Percentiles rank a stretch among this genome's conserved stretches.
Conservation (phyloP, 2,797 vertebrate genomes). For the Crenichthys baileyi region DNA sequence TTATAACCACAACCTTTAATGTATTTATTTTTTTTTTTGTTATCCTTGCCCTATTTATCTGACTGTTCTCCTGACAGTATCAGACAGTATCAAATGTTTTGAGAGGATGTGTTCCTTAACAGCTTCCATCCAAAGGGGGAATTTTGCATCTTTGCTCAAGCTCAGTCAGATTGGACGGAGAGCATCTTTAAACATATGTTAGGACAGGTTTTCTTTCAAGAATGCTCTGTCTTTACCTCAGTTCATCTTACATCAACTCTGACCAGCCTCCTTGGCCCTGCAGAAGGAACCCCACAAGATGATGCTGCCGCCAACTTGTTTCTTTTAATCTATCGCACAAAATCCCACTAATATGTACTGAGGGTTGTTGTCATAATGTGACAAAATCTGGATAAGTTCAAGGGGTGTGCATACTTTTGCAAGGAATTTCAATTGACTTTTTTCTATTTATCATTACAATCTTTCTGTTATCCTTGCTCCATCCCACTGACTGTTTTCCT, state of each 20-base stretch:
- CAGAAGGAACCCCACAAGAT: background rate
- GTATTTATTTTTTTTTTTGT: too few relatives aligned
- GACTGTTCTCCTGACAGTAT: too few relatives aligned
- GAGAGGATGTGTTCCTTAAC: background rate
- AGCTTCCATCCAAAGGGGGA: background rate
- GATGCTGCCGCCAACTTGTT: background rate
- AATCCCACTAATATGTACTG: background rate
- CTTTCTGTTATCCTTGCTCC: slow-evolving; percentile 41
- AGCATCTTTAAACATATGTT: background rate
- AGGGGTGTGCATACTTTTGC: background rate
- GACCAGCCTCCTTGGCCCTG: background rate
- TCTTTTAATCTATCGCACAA: too few relatives aligned
- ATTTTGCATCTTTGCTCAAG: background rate
- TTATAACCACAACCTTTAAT: background rate
- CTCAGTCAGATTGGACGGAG: background rate
- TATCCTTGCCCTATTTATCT: too few relatives aligned
- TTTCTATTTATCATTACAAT: slow-evolving; percentile 13
- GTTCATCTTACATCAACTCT: too few relatives aligned
- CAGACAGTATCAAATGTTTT: background rate
- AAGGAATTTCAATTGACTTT: background rate
- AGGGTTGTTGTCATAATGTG: background rate
- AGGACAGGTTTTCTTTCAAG: too few relatives aligned
- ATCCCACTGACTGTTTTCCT: slow-evolving; percentile 65
- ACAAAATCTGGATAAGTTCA: background rate
- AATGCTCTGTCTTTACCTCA: too few relatives aligned